These are phyloP conservation scores for Psilopsiagon aurifrons DNA, from an alignment of 2,113 vertebrate genomes.

Conservation along the genomic window DNA sequence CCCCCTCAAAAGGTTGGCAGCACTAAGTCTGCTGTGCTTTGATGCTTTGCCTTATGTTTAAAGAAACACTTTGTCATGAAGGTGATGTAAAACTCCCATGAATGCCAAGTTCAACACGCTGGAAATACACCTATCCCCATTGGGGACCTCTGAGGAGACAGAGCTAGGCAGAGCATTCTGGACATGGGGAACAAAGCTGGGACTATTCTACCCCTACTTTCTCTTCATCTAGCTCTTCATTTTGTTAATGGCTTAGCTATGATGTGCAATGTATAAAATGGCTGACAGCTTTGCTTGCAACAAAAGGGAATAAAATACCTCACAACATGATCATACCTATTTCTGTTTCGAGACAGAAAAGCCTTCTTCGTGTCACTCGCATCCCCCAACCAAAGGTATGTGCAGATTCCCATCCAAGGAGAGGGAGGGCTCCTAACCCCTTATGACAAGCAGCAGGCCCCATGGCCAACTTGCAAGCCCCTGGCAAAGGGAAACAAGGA, in stretches of 20 bases:
- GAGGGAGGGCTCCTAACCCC: background rate
- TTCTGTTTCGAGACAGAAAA: conserved; percentile 44
- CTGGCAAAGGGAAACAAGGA: background rate
- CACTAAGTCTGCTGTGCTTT: background rate
- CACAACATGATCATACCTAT: conserved; percentile 25
- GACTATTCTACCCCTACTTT: background rate
- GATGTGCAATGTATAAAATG: conserved; percentile 42
- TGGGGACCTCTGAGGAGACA: background rate
- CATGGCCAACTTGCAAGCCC: background rate
- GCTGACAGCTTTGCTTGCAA: conserved; percentile 65
- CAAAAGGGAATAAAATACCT: conserved; percentile 82
- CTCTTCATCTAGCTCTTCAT: background rate
- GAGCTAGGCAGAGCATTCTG: background rate
- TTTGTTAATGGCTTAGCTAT: conserved; percentile 52
- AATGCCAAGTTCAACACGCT: background rate
- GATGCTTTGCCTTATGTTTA: background rate
- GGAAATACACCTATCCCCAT: background rate
- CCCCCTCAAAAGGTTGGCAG: background rate
- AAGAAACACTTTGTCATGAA: background rate
- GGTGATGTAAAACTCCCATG: background rate
- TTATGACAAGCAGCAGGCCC: background rate
- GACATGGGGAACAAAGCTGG: background rate
- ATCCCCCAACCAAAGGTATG: background rate
- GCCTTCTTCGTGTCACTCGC: background rate
- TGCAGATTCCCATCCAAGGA: fast-evolving